Conservation (phyloP, 1,140 invertebrate genomes). For the Anagrus nilaparvatae region DNA sequence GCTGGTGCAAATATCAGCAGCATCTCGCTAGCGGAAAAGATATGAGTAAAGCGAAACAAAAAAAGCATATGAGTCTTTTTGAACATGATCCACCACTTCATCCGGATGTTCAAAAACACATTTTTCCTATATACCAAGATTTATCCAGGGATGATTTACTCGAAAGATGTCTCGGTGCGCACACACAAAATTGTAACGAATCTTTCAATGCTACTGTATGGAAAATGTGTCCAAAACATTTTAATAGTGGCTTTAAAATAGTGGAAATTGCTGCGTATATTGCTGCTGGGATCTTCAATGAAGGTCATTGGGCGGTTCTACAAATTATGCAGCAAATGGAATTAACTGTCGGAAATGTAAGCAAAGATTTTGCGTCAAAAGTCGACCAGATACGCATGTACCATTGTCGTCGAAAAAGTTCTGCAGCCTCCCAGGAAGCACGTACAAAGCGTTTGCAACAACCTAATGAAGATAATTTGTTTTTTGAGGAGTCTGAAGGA, state of each 20-base stretch:
- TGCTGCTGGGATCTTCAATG: neutral
- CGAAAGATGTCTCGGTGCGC: constrained; percentile 12
- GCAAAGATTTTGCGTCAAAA: neutral
- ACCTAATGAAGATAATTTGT: too few species aligned
- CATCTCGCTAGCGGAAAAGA: too few species aligned
- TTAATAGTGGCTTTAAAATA: constrained; percentile 5
- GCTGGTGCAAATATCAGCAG: constrained; percentile 16
- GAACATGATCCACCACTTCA: too few species aligned
- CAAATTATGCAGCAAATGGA: neutral
- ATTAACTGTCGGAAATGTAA: neutral
- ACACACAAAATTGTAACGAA: constrained; percentile 13
- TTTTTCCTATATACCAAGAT: too few species aligned
- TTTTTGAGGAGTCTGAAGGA: too few species aligned
- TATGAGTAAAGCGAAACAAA: too few species aligned
- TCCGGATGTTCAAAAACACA: too few species aligned
- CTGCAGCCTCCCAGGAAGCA: too few species aligned
- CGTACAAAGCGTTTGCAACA: too few species aligned
- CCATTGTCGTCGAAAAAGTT: too few species aligned
- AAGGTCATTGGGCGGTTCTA: neutral
- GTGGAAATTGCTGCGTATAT: neutral
- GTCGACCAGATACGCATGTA: neutral
- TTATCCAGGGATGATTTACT: too few species aligned
- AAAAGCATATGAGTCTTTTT: too few species aligned
- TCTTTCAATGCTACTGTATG: constrained; percentile 8
- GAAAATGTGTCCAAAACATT: constrained; percentile 10